Base-by-base conservation (phyloP, 2,113 vertebrate species). In the Sturnus vulgaris region DNA sequence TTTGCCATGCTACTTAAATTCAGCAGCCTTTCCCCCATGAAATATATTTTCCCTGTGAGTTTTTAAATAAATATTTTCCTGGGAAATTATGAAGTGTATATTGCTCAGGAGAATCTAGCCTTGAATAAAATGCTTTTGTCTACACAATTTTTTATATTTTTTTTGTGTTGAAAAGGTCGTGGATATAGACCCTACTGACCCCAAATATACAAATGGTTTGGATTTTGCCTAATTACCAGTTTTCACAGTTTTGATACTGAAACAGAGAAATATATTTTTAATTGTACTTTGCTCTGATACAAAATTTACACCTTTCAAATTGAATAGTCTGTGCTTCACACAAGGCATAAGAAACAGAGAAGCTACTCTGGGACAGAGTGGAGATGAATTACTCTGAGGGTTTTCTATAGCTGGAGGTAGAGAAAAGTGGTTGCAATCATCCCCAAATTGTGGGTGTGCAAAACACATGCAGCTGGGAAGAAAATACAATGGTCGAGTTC, bases 61-160 rank as follows among this genome's bases (percentile, higher is more conserved):
- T 95, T 95, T 93, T 73, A 92, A 82, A 63, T 59, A 87, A 95
- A 88, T 80, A 14, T 95, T 91, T 95, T 87, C 50, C 61, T 73
- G 78, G 64, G 50, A 59, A 91, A 55, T 89, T 53, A 80, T 46
- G 61, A 61, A 80, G 70, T 91, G 12, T 39, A 6, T 55, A 70
- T 90, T 90, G 53, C 82, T 93, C 59, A 25, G 49, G 70, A 93
- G 92, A 92, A 91, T 19, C 49, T 15, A 14, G 21, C 37, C 59
- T 77, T 71, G 53, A 68, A 35, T 70, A 39, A 91, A 82, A 80
- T 57, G 11, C 2, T 18, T 83, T 93, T 90, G 35, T 40, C 40
- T 37, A 11, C 33, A 35, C 8, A 5, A 19, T 44, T 42, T 35
- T 70, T 39, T 37, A n/a, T n/a, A n/a, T n/a, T 70, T 33, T 52